Evolutionary conservation across 2,797 vertebrate species (phyloP), one percentile per base, ranked within the genome.

Genomic region (Acanthurus lineatus): DNA sequence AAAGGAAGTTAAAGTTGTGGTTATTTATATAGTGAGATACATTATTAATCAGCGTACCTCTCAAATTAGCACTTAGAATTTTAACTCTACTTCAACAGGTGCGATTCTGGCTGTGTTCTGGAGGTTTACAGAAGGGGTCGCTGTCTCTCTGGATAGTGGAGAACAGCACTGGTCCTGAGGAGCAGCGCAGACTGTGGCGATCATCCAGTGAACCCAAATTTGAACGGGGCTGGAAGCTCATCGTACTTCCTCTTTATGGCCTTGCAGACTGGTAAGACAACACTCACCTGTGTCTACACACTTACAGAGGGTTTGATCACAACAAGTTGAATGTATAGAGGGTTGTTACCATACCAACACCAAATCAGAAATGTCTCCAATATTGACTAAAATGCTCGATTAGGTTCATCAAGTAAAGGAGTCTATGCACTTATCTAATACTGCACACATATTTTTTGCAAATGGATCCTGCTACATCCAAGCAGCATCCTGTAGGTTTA

Each of bases 81-180:
- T 25, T 32, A 10, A 4, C n/a, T 42, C 62, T 25, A 2, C 35
- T 28, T 76, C 84, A 77, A 53, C 91, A 99, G 98, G 95, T 99
- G 49, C 96, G 95, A 19, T 97, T 99, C 94, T 96, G 96, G 79
- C 93, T 97, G 86, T 97, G 98, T 77, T 90, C 95, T 54, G 95
- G 83, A 0, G 97, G 96, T 59, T 81, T 87, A 42, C 93, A 97
- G 77, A 94, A 88, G 77, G 97, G 96, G 87, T 95, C 95, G 1
- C 82, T 99, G 40, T 98, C 97, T 51, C 86, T 99, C 84, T 93
- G 95, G 93, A 88, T 98, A 51, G 82, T 95, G 3, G 96, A 98
- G 86, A 99, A 99, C 92, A 96, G 95, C 83, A 99, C 97, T 0
- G 97, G 97, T 16, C 96, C 95, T 0, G 96, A 96, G 6, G 95